These are phyloP conservation scores for Phalacrocorax aristotelis DNA, from an alignment of 2,113 vertebrate genomes.

Conservation along the genomic window DNA sequence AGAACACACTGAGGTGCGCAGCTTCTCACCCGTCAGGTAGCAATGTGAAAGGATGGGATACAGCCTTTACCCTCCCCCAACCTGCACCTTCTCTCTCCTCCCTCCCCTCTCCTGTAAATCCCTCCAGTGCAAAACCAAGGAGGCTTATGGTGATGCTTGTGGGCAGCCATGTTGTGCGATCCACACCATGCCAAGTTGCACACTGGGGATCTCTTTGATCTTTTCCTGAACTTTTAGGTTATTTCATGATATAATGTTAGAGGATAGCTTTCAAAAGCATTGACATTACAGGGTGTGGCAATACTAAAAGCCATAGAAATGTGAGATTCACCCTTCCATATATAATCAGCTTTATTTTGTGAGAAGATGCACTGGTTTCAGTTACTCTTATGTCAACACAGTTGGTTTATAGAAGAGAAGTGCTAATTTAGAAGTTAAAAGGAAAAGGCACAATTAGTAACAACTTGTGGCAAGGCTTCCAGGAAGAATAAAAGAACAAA, in stretches of 20 bases:
- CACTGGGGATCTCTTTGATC: neutral
- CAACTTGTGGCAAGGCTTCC: neutral
- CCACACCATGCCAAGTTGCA: fast-evolving
- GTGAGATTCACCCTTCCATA: neutral
- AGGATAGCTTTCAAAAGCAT: neutral
- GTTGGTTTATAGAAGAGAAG: neutral
- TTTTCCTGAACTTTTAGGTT: neutral
- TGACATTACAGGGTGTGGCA: neutral
- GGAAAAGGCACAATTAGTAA: neutral
- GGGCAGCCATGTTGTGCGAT: neutral
- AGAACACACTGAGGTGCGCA: neutral
- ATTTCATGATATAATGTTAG: neutral
- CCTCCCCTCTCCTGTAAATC: neutral
- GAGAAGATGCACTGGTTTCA: neutral
- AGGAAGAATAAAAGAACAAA: neutral
- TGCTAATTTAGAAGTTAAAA: neutral
- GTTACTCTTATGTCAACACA: neutral
- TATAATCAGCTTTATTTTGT: neutral
- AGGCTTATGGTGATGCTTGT: neutral
- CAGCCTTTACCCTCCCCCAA: neutral
- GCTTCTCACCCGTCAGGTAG: neutral
- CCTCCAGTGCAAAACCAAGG: neutral
- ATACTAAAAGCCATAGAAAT: neutral
- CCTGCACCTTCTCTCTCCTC: neutral
- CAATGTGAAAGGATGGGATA: neutral